Conservation (phyloP, 2,113 vertebrate species). For the Pongo pygmaeus region DNA sequence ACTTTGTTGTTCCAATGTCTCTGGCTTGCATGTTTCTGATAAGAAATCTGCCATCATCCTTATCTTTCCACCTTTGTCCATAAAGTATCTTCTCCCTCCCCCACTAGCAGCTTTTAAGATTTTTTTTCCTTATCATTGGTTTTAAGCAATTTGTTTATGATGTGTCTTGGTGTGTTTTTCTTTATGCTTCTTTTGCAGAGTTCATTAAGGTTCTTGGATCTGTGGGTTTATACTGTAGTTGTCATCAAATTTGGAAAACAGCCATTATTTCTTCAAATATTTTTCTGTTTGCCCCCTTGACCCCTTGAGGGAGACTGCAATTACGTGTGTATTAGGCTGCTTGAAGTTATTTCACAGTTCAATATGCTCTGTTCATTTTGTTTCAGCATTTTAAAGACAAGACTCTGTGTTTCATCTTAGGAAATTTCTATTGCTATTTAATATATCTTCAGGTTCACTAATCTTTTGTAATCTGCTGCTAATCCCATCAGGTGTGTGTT, state of each 20-base stretch:
- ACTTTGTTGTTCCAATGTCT: background rate
- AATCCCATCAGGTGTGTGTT: background rate
- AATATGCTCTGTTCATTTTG: background rate
- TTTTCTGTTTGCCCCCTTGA: background rate
- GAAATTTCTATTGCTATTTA: background rate
- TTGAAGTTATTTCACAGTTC: background rate
- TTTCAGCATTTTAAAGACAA: background rate
- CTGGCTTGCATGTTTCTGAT: background rate
- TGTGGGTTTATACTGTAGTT: background rate
- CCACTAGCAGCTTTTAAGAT: background rate
- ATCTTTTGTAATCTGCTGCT: background rate
- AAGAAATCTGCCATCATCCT: background rate
- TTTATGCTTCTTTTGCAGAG: background rate
- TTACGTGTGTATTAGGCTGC: background rate
- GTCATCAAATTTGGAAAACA: slow-evolving; percentile 13
- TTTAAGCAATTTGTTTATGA: background rate
- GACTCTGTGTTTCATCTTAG: background rate
- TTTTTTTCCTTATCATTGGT: background rate
- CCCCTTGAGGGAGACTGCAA: background rate
- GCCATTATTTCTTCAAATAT: background rate
- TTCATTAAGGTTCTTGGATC: background rate
- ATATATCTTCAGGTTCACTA: background rate
- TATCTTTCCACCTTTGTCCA: background rate
- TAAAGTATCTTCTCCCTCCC: background rate
- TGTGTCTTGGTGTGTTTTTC: background rate